Conservation (phyloP, 1,140 invertebrate genomes). For the Drosophila tani region DNA sequence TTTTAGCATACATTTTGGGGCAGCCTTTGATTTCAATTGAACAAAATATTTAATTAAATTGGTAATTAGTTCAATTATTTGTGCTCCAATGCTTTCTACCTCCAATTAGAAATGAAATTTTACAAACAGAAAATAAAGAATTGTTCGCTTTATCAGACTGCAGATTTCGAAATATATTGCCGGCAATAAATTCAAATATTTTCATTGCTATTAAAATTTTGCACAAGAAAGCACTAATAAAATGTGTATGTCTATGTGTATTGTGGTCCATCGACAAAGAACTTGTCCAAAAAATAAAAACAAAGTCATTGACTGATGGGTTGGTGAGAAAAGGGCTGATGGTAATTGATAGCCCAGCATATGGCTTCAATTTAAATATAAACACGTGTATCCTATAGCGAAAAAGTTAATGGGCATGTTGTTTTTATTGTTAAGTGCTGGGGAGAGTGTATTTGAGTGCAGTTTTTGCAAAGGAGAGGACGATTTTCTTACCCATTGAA, state of each 20-base stretch:
- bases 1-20: slow-evolving; percentile 58
- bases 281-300: slow-evolving; percentile 28
- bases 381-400: not conserved
- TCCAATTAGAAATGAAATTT: not conserved
- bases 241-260: slow-evolving; percentile 5
- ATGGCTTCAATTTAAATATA: slow-evolving; percentile 31
- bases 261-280: not conserved
- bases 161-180: too few relatives aligned
- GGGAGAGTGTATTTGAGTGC: not conserved
- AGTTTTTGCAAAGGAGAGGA: not conserved
- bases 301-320: slow-evolving; percentile 33
- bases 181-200: not conserved
- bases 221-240: not conserved
- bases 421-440: not conserved
- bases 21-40: too few relatives aligned
- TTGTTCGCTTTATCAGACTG: too few relatives aligned
- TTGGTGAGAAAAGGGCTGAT: slow-evolving; percentile 18
- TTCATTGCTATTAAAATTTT: not conserved
- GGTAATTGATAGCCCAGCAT: slow-evolving; percentile 43
- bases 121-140: too few relatives aligned
- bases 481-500: not conserved
- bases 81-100: not conserved
- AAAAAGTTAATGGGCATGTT: not conserved
- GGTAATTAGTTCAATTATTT: not conserved
- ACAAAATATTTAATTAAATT: not conserved